phyloP scores from a whole-genome alignment of 2,888 invertebrate genomes.

The Belgica antarctica region DNA sequence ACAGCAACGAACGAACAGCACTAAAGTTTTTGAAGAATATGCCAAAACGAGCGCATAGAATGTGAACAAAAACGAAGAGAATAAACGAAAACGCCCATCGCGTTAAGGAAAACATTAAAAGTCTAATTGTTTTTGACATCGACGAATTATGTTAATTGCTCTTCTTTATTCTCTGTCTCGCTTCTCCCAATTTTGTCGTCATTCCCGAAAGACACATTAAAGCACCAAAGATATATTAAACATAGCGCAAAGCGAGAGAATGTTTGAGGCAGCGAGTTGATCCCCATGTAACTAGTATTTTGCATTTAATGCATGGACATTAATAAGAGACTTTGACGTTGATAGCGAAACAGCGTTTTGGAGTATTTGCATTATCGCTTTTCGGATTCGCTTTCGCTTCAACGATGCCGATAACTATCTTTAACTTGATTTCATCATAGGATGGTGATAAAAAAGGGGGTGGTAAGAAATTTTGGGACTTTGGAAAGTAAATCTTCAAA shows the following conservation, averaged over 20 bases:
- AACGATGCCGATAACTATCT: constrained; percentile 16
- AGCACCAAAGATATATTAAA: background rate
- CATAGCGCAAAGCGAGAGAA: background rate
- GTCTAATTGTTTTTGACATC: constrained; percentile 45
- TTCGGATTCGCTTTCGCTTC: background rate
- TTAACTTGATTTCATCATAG: background rate
- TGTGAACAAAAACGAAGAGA: constrained; percentile 22
- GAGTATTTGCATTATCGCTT: background rate
- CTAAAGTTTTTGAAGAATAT: constrained; percentile 3
- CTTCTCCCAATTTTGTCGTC: background rate
- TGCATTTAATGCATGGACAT: background rate
- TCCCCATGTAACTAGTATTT: background rate
- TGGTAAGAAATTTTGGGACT: too few species aligned
- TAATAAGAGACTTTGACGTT: background rate
- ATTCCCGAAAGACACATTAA: constrained; percentile 4
- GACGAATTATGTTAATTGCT: constrained; percentile 44
- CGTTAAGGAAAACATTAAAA: constrained; percentile 44
- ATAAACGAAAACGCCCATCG: constrained; percentile 42
- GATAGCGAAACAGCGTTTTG: background rate
- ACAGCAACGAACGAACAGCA: constrained; percentile 12
- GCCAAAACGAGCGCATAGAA: constrained; percentile 10
- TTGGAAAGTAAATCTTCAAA: too few species aligned
- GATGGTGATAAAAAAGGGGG: constrained; percentile 19
- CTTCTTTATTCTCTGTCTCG: constrained; percentile 28
- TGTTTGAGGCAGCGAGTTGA: background rate